phyloP scores from a whole-genome alignment of 37 sponge, comb jelly and placozoan species.

The Haliclona indistincta region DNA sequence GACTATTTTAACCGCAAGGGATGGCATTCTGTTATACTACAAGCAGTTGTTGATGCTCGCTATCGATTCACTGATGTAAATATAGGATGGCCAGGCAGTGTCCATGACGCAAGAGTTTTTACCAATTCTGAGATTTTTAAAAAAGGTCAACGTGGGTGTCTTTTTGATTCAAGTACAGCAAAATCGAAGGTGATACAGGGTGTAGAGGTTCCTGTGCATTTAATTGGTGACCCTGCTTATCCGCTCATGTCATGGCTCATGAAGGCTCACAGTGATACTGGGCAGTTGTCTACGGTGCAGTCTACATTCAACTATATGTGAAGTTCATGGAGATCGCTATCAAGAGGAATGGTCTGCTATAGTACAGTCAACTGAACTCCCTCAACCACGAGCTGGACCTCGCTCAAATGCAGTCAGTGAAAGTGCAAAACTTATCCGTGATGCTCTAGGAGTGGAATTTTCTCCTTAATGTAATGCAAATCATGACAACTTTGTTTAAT shows the following conservation, averaged over 20 bases:
- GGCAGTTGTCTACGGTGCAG: no score
- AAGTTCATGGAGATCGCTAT: no score
- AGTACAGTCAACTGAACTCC: no score
- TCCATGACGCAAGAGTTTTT: conserved; percentile 45
- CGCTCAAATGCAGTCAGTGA: no score
- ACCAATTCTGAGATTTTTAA: conserved; percentile 19
- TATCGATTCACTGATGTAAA: not conserved
- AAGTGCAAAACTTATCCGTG: no score
- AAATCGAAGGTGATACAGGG: not conserved
- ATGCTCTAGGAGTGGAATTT: no score
- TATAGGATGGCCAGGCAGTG: conserved; percentile 31
- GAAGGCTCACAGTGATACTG: conserved; percentile 45
- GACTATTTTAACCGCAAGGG: conserved; percentile 41
- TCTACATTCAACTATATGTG: no score
- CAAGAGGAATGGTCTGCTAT: no score
- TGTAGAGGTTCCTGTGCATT: conserved; percentile 17
- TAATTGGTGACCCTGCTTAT: conserved; percentile 65
- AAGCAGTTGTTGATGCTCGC: conserved; percentile 21
- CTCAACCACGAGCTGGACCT: no score
- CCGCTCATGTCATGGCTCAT: conserved; percentile 45
- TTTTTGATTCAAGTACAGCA: conserved; percentile 22
- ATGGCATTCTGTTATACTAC: conserved; percentile 33
- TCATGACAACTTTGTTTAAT: no score
- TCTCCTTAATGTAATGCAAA: no score
- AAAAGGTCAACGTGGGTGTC: conserved; percentile 3